phyloP scores from a whole-genome alignment of 2,113 vertebrate genomes.

The Neodontobutis hainanensis region DNA sequence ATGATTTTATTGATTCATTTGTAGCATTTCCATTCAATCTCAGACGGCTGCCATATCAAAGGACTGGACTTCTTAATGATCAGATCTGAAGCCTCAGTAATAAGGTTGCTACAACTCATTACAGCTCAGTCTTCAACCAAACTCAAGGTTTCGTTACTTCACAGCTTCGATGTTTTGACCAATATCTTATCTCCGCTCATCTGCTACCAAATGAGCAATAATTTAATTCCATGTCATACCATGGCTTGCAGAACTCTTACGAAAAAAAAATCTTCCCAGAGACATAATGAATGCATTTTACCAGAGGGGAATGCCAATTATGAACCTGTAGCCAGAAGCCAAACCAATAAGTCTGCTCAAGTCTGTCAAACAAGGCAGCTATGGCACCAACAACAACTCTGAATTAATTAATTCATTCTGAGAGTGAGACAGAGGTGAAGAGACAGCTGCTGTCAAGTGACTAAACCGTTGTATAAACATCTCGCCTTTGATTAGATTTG shows the following conservation, averaged over 20 bases:
- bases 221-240: background rate
- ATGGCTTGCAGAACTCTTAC: background rate
- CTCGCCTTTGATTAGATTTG: slow-evolving; percentile 28
- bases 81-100: background rate
- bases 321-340: slow-evolving; percentile 9
- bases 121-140: background rate
- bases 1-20: slow-evolving; percentile 3
- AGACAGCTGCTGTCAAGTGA: slow-evolving; percentile 24
- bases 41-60: background rate
- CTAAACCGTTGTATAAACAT: slow-evolving; percentile 7
- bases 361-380: slow-evolving; percentile 6
- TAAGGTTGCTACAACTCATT: slow-evolving; percentile 9
- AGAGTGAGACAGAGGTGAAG: slow-evolving; percentile 24
- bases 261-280: slow-evolving; percentile 21
- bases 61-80: background rate
- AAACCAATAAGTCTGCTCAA: slow-evolving; percentile 18
- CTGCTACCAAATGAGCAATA: slow-evolving; percentile 5
- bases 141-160: background rate
- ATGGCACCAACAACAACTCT: slow-evolving; percentile 1
- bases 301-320: slow-evolving; percentile 18
- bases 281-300: slow-evolving; percentile 30
- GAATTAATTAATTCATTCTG: slow-evolving; percentile 21
- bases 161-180: background rate
- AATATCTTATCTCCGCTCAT: background rate
- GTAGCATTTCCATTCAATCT: background rate